Base-by-base conservation (phyloP, 2,888 invertebrate species). In the Melitaea athalia region DNA sequence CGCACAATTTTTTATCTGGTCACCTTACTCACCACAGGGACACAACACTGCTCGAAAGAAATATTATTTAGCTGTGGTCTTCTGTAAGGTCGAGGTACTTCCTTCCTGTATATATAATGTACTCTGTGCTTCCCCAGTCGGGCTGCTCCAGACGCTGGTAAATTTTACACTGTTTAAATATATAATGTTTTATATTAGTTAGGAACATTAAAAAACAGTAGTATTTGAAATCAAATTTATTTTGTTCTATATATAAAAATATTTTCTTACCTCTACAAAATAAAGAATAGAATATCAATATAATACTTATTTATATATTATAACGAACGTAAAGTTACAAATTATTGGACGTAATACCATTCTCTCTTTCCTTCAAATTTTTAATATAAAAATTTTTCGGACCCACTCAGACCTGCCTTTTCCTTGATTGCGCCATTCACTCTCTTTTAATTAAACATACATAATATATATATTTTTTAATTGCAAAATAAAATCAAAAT, bases 311-410 rank as follows among this genome's bases (percentile, higher is more conserved):
- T 88, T 87, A 89, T 81, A 75, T 70, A 80, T 78, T 80, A 85
- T 86, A 85, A 83, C 85, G 86, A 55, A 81, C 78, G 74, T 82
- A 79, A 83, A 82, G 81, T 81, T 84, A 85, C 80, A 83, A 82
- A 80, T 79, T 85, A 83, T 83, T 90, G 90, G 90, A 90, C 90
- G 90, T 81, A 78, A 85, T 80, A 85, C 82, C 88, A 88, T 85
- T 85, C 87, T 87, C 83, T 79, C 87, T 71, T 75, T 85, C 90
- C 89, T 85, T 76, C 71, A 85, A 91, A 91, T 90, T 89, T 91
- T 91, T 91, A 91, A 91, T 91, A 91, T 91, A 91, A 91, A 91
- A 91, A 91, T 90, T 89, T 86, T 85, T 85, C 79, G 88, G 91
- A 85, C 77, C 73, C 84, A 82, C 73, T 71, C 85, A 85, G 72